Conservation (phyloP, 23 tunicate genomes). For the Oikopleura dioica region DNA sequence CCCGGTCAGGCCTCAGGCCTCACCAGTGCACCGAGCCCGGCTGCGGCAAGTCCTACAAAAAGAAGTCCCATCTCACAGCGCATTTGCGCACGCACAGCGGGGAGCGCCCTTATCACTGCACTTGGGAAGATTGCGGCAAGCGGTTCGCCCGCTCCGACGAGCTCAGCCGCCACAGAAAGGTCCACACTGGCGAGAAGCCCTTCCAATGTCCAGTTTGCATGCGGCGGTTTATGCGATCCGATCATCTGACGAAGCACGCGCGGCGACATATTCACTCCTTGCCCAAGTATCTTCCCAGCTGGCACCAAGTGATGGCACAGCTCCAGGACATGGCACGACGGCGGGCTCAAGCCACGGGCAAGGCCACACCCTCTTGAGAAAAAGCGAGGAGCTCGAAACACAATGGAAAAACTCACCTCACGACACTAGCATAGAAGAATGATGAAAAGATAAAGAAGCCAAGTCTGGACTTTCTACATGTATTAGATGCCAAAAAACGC, state of each 20-base stretch:
- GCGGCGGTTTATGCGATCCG: constrained; percentile 80
- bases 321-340: background rate
- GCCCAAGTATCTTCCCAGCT: background rate
- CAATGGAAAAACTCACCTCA: too few relatives aligned
- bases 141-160: constrained; percentile 85
- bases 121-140: constrained; percentile 76
- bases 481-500: too few relatives aligned
- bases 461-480: too few relatives aligned
- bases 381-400: too few relatives aligned
- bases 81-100: constrained; percentile 94
- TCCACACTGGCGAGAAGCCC: constrained; percentile 87
- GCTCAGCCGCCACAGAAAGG: constrained; percentile 66
- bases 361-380: too few relatives aligned
- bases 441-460: too few relatives aligned
- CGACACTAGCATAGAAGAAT: too few relatives aligned
- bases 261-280: constrained; percentile 28
- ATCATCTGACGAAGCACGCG: constrained; percentile 91
- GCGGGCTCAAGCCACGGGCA: too few relatives aligned
- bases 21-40: constrained; percentile 47
- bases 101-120: constrained; percentile 68
- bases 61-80: constrained; percentile 81
- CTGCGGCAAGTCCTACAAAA: constrained; percentile 88
- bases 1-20: too few relatives aligned
- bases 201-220: constrained; percentile 80
- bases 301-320: background rate